Conservation (phyloP, 2,888 invertebrate genomes). For the Pyrocoelia pectoralis region DNA sequence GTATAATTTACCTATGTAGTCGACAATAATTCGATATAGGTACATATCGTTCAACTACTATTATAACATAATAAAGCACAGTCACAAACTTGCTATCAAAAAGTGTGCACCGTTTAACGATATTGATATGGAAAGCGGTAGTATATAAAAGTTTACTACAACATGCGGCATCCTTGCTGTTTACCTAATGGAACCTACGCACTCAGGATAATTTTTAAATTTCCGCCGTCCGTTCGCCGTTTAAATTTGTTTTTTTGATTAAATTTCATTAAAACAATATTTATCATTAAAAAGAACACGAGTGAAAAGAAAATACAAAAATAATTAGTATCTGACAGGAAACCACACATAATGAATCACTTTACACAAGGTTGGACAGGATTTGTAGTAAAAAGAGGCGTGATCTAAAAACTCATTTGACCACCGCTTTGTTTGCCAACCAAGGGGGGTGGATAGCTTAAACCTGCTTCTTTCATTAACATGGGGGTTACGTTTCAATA, state of each 20-base stretch:
- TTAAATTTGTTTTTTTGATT: conserved; percentile 19
- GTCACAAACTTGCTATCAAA: no score
- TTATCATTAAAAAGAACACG: conserved; percentile 35
- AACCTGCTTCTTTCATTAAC: conserved; percentile 59
- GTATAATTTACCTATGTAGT: no score
- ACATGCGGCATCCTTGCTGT: conserved; percentile 48
- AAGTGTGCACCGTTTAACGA: conserved; percentile 28
- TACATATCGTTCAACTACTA: no score
- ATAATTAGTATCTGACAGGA: conserved; percentile 36
- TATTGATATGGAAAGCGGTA: conserved; percentile 42
- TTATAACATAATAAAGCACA: no score
- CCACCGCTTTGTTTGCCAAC: conserved; percentile 54
- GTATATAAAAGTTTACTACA: conserved; percentile 40
- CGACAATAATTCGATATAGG: no score
- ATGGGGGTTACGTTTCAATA: conserved; percentile 58
- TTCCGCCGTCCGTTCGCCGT: conserved; percentile 10
- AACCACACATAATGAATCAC: conserved; percentile 32
- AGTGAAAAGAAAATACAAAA: conserved; percentile 31
- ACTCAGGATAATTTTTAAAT: conserved; percentile 25
- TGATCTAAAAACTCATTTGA: conserved; percentile 58
- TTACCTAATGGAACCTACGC: conserved; percentile 47
- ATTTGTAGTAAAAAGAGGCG: conserved; percentile 37
- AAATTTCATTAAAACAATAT: conserved; percentile 39
- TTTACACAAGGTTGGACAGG: conserved; percentile 29
- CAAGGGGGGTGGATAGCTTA: conserved; percentile 50